Base-by-base conservation (phyloP, 2,888 invertebrate genomes). In the Spodoptera littoralis region DNA sequence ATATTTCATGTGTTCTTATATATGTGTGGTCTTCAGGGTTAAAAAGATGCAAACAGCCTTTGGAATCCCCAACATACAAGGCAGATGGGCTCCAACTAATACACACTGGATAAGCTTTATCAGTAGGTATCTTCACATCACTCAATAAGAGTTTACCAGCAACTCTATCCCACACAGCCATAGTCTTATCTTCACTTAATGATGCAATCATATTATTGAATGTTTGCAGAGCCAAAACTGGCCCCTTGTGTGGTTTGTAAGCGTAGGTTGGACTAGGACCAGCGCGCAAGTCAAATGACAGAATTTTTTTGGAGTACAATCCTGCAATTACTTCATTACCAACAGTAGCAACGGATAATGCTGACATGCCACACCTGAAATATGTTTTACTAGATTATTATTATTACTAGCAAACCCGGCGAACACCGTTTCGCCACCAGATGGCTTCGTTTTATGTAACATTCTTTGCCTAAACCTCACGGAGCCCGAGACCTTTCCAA, bases 161-260 rank as follows among this genome's bases (percentile, higher is more conserved):
- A 54, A 93, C 92, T 81, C 91, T 92, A 80, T 96, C 96, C 92
- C 94, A 96, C 44, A 96, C 84, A 41, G 95, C 93, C 68, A 96
- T 87, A 4, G 95, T 95, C 84, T 90, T 95, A 70, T 96, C 96
- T 76, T 96, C 96, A 73, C 96, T 96, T 2, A 95, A 91, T 22
- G 96, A 96, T 44, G 96, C 92, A 65, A 96, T 87, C 81, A 94
- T 92, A 70, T 95, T 88, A n/a, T 90, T 87, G 66, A 83, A 84
- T 61, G 87, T 81, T 55, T 88, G 85, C 12, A 93, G 82, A 48
- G 88, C 91, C 70, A 96, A 85, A 2, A 96, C 94, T 22, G 96
- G 94, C 5, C 95, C 93, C 76, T 86, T 92, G 78, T 96, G 96
- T 4, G 95, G 88, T 76, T 92, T 91, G 78, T 95, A 96, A 2